Percentiles rank a stretch among this genome's conserved stretches.
phyloP scores from a whole-genome alignment of 2,888 invertebrate genomes.

The Asteroscopus sphinx region DNA sequence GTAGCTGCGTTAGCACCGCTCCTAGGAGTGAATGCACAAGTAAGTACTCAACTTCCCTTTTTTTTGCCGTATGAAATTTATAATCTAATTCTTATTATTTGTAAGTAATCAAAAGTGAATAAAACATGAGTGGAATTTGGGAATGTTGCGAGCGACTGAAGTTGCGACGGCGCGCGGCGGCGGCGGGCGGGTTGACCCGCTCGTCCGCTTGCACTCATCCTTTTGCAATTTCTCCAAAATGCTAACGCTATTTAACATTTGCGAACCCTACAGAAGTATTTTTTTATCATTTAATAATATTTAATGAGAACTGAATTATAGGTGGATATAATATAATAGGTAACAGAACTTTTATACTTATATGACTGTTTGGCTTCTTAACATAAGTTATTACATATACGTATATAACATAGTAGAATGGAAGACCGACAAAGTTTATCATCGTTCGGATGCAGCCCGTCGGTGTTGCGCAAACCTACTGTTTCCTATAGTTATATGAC shows the following conservation, averaged over 20 bases:
- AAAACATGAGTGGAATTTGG: conserved; percentile 70
- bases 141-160: conserved; percentile 65
- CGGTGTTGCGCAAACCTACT: conserved; percentile 85
- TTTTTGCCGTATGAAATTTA: neutral
- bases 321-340: neutral
- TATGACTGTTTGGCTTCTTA: conserved; percentile 32
- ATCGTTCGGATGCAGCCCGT: conserved; percentile 83
- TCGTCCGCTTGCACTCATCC: conserved; percentile 76
- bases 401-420: conserved; percentile 61
- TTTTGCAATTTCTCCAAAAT: conserved; percentile 85
- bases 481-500: conserved; percentile 55
- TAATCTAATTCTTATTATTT: neutral
- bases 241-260: conserved; percentile 62
- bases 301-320: neutral
- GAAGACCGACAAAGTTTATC: conserved; percentile 88
- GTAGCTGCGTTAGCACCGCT: conserved; percentile 80
- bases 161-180: conserved; percentile 52
- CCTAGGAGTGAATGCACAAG: conserved; percentile 79
- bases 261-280: conserved; percentile 11
- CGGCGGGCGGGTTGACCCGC: conserved; percentile 70
- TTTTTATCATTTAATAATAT: too few species aligned
- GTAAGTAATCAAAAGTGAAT: conserved; percentile 38
- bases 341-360: neutral
- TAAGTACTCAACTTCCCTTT: conserved; percentile 52
- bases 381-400: conserved; percentile 37